phyloP scores from a whole-genome alignment of 2,888 invertebrate species.

The Abrostola triplasia region DNA sequence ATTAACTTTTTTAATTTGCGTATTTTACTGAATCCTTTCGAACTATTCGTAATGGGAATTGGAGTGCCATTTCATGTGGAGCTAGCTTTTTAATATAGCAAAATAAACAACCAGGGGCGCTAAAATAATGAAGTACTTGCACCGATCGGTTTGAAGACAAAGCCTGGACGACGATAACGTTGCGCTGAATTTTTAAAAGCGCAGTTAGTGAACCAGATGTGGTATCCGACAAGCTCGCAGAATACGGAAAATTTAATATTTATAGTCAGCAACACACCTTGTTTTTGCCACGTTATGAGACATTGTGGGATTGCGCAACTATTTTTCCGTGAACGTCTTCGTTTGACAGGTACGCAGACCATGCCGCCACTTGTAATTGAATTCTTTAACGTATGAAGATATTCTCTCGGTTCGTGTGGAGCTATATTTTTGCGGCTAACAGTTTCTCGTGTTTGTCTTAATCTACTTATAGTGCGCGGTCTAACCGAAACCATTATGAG shows the following conservation, averaged over 20 bases:
- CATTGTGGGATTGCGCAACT: conserved; percentile 63
- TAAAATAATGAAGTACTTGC: conserved; percentile 35
- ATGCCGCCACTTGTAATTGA: conserved; percentile 44
- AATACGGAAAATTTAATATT: conserved; percentile 85
- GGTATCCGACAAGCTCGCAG: conserved; percentile 75
- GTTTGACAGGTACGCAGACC: conserved; percentile 44
- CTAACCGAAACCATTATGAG: background rate
- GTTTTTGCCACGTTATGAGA: conserved; percentile 77
- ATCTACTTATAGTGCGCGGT: background rate
- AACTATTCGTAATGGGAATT: too few species aligned
- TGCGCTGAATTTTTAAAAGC: conserved; percentile 81
- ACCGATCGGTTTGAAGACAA: conserved; percentile 71
- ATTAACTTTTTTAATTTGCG: background rate
- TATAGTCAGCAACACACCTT: conserved; percentile 78
- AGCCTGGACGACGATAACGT: conserved; percentile 73
- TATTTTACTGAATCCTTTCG: too few species aligned
- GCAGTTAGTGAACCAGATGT: conserved; percentile 83
- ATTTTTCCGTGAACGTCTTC: conserved; percentile 43
- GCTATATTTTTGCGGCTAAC: conserved; percentile 15
- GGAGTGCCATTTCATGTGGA: too few species aligned
- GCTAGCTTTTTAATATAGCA: too few species aligned
- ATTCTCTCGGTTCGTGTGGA: conserved; percentile 8
- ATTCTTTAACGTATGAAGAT: conserved; percentile 40
- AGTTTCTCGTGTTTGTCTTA: background rate
- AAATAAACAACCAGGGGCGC: conserved; percentile 3